phyloP scores from a whole-genome alignment of 1,140 invertebrate species.

The Drosophila kikkawai region DNA sequence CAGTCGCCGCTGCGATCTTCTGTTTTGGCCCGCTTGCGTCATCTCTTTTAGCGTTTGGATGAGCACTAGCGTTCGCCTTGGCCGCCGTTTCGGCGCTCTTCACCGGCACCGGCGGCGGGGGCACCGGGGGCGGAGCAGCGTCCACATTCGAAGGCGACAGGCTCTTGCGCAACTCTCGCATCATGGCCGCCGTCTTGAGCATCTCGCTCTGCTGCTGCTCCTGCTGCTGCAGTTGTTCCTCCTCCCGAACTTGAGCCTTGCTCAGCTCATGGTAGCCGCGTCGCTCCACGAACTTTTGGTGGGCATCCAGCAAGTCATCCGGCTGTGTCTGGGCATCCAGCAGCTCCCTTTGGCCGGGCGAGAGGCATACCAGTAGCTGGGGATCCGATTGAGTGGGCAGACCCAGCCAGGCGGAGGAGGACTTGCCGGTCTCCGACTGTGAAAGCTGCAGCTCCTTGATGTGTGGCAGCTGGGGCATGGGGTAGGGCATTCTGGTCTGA shows the following conservation, averaged over 20 bases:
- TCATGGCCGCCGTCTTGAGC: slow-evolving; percentile 73
- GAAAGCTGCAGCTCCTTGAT: slow-evolving; percentile 66
- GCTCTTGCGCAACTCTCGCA: slow-evolving; percentile 84
- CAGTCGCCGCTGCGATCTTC: slow-evolving; percentile 33
- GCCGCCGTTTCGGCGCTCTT: slow-evolving; percentile 76
- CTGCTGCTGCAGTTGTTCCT: slow-evolving; percentile 66
- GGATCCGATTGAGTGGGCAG: slow-evolving; percentile 87
- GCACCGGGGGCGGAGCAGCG: slow-evolving; percentile 44
- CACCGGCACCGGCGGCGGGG: slow-evolving; percentile 72
- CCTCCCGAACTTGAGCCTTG: slow-evolving; percentile 70
- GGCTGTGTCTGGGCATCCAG: slow-evolving; percentile 80
- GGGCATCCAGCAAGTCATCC: slow-evolving; percentile 88
- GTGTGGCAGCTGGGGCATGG: slow-evolving; percentile 71
- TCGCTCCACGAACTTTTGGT: slow-evolving; percentile 89
- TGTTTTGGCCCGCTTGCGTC: slow-evolving; percentile 71
- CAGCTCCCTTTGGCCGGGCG: slow-evolving; percentile 89
- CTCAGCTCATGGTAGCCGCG: slow-evolving; percentile 87
- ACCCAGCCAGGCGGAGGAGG: slow-evolving; percentile 86
- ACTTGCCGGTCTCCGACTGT: slow-evolving; percentile 21
- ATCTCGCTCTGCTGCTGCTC: slow-evolving; percentile 70
- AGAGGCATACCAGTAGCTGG: slow-evolving; percentile 88
- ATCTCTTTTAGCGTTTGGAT: slow-evolving; percentile 60
- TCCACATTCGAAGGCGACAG: slow-evolving; percentile 64
- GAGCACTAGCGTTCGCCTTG: slow-evolving; percentile 63
- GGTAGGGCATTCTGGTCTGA: slow-evolving; percentile 69